Evolutionary conservation across 2,113 vertebrate species (phyloP).

Genomic region (Oryzias melastigma): DNA sequence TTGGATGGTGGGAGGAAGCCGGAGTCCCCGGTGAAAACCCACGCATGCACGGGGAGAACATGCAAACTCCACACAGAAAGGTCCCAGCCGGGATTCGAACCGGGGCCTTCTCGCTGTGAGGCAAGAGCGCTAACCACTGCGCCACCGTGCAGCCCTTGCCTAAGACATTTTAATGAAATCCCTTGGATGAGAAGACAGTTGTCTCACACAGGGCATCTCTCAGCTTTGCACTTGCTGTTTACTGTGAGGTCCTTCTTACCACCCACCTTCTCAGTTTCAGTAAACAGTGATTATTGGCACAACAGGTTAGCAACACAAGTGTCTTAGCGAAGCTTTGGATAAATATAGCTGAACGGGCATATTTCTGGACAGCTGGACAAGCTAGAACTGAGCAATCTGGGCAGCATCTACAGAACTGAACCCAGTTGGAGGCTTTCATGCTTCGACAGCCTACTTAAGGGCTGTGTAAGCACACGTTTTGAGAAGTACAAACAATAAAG

Average conservation of each 20-base stretch:
- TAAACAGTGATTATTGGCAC: conserved; percentile 33
- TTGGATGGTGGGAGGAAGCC: too few relatives aligned
- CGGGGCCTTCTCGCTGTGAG: too few relatives aligned
- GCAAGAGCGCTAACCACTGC: too few relatives aligned
- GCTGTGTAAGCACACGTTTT: conserved; percentile 46
- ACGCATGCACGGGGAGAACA: too few relatives aligned
- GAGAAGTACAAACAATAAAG: conserved; percentile 36
- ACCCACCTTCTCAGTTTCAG: conserved; percentile 39
- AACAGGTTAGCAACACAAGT: conserved; percentile 41
- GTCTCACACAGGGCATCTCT: not conserved
- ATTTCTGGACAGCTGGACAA: conserved; percentile 59
- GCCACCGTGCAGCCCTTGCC: too few relatives aligned
- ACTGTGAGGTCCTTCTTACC: conserved; percentile 48
- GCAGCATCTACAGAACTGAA: conserved; percentile 17
- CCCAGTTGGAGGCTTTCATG: conserved; percentile 25
- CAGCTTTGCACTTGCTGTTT: conserved; percentile 49
- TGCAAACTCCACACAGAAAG: too few relatives aligned
- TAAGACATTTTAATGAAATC: too few relatives aligned
- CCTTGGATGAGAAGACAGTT: not conserved
- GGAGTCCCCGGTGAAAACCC: too few relatives aligned
- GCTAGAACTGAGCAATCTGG: conserved; percentile 25
- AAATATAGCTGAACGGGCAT: conserved; percentile 4
- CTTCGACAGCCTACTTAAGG: conserved; percentile 34
- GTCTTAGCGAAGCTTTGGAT: conserved; percentile 3
- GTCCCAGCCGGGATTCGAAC: too few relatives aligned